These are phyloP conservation scores for Pogonomyrmex californicus DNA, from an alignment of 1,140 invertebrate species.

Conservation along the genomic window DNA sequence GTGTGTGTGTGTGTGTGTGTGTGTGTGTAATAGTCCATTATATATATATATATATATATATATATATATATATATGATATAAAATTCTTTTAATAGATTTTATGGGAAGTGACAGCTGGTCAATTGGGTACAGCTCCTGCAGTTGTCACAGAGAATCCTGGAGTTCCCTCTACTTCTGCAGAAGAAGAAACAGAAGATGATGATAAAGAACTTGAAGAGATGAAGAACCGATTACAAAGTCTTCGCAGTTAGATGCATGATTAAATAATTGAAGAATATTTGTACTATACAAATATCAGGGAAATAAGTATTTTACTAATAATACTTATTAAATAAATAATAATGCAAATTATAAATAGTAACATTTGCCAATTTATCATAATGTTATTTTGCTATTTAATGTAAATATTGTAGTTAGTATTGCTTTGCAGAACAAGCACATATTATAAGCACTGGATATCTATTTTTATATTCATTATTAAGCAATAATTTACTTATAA, in stretches of 20 bases:
- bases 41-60: neutral
- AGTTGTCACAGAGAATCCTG: slow-evolving; percentile 90
- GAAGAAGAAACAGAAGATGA: slow-evolving; percentile 87
- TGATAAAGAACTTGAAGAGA: slow-evolving; percentile 94
- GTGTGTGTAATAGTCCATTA: too few species aligned
- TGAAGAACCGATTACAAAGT: slow-evolving; percentile 94
- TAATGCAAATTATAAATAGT: slow-evolving; percentile 49
- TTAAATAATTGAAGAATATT: slow-evolving; percentile 63
- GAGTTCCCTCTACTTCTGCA: slow-evolving; percentile 86
- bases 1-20: too few species aligned
- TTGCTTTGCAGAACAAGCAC: slow-evolving; percentile 55
- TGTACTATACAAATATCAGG: slow-evolving; percentile 47
- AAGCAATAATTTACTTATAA: slow-evolving; percentile 4
- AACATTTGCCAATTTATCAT: slow-evolving; percentile 23
- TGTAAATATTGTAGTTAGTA: slow-evolving; percentile 77
- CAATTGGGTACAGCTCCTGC: slow-evolving; percentile 96
- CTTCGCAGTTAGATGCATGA: slow-evolving; percentile 90
- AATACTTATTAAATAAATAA: slow-evolving; percentile 38
- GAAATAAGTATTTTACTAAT: slow-evolving; percentile 45
- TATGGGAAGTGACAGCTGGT: slow-evolving; percentile 98
- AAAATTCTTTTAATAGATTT: slow-evolving; percentile 88
- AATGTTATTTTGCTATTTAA: slow-evolving; percentile 66
- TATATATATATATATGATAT: neutral
- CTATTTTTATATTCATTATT: slow-evolving; percentile 24
- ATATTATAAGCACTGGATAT: slow-evolving; percentile 24